Evolutionary conservation across 2,888 invertebrate species (phyloP).

Genomic region (Apotomis turbidana): DNA sequence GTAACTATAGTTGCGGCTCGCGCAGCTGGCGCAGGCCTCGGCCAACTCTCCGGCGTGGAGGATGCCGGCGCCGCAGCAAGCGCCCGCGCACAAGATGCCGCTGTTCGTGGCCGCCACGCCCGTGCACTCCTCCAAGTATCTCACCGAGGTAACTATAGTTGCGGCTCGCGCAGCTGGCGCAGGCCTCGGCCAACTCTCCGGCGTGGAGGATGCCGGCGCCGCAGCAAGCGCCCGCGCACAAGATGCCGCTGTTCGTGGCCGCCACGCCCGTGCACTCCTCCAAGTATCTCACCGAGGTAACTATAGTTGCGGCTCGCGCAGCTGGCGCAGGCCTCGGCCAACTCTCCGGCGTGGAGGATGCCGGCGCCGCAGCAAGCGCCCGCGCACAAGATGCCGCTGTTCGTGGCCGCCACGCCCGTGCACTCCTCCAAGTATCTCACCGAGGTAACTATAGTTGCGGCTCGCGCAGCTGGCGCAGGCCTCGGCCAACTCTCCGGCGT

Average conservation of each 20-base stretch:
- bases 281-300: constrained; percentile 92
- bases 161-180: constrained; percentile 94
- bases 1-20: constrained; percentile 85
- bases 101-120: constrained; percentile 94
- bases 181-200: constrained; percentile 95
- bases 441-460: constrained; percentile 87
- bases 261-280: constrained; percentile 94
- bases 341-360: constrained; percentile 97
- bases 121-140: constrained; percentile 93
- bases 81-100: constrained; percentile 94
- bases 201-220: constrained; percentile 95
- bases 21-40: constrained; percentile 93
- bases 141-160: constrained; percentile 89
- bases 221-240: constrained; percentile 91
- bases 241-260: constrained; percentile 96
- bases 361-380: constrained; percentile 91
- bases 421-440: constrained; percentile 93
- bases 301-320: constrained; percentile 89
- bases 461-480: constrained; percentile 95
- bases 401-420: constrained; percentile 94
- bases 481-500: constrained; percentile 95
- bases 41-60: constrained; percentile 98
- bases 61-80: constrained; percentile 90
- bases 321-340: constrained; percentile 93
- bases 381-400: constrained; percentile 94